Base-by-base conservation (phyloP, 2,797 vertebrate genomes). In the Danio aesculapii region DNA sequence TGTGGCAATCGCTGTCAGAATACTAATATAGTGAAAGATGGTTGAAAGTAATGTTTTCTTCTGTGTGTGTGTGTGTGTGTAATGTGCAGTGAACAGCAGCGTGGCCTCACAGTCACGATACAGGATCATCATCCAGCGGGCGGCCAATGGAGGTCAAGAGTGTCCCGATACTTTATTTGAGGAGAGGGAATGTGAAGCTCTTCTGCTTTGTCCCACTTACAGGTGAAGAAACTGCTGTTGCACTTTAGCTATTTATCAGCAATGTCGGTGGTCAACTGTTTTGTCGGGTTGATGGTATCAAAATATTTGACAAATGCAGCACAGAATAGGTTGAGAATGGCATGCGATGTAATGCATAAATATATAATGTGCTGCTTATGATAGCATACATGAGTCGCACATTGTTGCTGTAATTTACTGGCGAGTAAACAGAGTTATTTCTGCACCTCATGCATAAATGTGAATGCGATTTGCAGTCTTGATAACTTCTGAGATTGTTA, bases 81-180 rank as follows among this genome's bases (percentile, higher is more conserved):
- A 21, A 68, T 83, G 85, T 87, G 76, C 89, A 99, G 98, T 89
- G 73, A 99, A 97, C 85, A 49, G 88, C 41, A 95, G 95, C 21
- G 75, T 83, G 57, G 81, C 92, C 79, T 95, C 93, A 49, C 97
- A 99, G 90, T 99, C 96, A 67, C 92, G 97, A 55, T 96, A 97
- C 81, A 95, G 97, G 87, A 96, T 94, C 87, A 88, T 98, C 52
- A 53, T 96, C 88, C 97, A 97, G 87, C 94, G 93, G 79, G 86
- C 96, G 81, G 90, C 92, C 81, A 93, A 88, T 71, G 95, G 96
- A 84, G 98, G 97, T 77, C 96, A 96, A 75, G 94, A 96, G 17
- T 99, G 98, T 85, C 98, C 98, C 0, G 97, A 98, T 89, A 99
- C 98, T 0, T 91, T 99, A 83, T 97, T 95, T 78, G 98, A 99